Base-by-base conservation (phyloP, 2,888 invertebrate species). In the Dynastes grantii region DNA sequence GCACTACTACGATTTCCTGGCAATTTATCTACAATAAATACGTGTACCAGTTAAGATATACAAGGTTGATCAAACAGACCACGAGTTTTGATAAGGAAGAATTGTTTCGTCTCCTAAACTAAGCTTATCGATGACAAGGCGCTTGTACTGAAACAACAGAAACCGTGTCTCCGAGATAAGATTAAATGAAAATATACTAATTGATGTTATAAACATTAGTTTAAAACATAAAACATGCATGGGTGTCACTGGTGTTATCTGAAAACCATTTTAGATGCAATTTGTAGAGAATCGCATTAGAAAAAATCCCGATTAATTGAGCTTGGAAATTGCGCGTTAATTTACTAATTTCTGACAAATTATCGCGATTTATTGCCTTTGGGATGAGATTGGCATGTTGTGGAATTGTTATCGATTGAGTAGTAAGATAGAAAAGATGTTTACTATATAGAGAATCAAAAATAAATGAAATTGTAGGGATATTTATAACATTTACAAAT, bases 131-230 rank as follows among this genome's bases (percentile, higher is more conserved):
- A 16, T 22, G 55, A 16, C 22, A 55, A 55, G 22, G 22, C 55
- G 55, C 22, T 55, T 22, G 22, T 27, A 55, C 22, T 55, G 8
- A 8, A 2, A 55, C 8, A 16, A 55, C 22, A 55, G 55, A 22
- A 22, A 8, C 22, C 22, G 55, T 55, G n/a, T 22, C 22, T 22
- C 2, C 58, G 29, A 40, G 22, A 58, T 73, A 73, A 73, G 55
- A 16, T 58, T 16, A 53, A 58, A 32, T 73, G 37, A 73, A 55
- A 55, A 71, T 71, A 51, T 71, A 73, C 73, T 73, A 73, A 73
- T 55, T 73, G 40, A 55, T 58, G 73, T 73, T 32, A 11, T 71
- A 16, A 40, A 40, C 40, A 67, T 45, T 45, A 22, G 45, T 22
- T 65, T 65, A 67, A 8, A 27, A 55, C 8, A 22, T 55, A 22